Evolutionary conservation across 1,140 invertebrate species (phyloP).

Genomic region (Teleopsis dalmanni): DNA sequence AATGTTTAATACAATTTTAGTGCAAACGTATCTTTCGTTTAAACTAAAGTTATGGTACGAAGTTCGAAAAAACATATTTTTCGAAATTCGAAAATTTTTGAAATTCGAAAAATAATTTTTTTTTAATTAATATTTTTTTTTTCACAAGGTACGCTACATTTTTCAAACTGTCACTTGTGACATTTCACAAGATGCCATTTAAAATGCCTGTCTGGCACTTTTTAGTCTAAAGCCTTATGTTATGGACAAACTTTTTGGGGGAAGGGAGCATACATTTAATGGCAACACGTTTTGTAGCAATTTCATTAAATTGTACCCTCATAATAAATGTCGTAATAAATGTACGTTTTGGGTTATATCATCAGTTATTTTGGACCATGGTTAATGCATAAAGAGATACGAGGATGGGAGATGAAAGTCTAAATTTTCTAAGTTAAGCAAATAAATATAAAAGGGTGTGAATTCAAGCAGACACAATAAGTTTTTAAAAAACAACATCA

Average conservation of each 20-base stretch:
- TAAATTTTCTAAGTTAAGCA: constrained; percentile 13
- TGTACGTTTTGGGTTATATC: constrained; percentile 15
- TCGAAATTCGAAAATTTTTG: not conserved
- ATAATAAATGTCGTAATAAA: constrained; percentile 22
- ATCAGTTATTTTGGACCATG: not conserved
- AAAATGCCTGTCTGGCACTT: too few species aligned
- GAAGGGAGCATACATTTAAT: too few species aligned
- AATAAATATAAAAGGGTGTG: constrained; percentile 37
- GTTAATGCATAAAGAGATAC: too few species aligned
- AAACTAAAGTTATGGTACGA: too few species aligned
- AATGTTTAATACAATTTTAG: not conserved
- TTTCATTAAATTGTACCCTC: not conserved
- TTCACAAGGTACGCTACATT: too few species aligned
- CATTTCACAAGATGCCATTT: too few species aligned
- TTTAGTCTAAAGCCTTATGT: too few species aligned
- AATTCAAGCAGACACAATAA: constrained; percentile 28
- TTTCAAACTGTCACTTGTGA: constrained; percentile 8
- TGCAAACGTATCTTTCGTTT: not conserved
- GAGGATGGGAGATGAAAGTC: not conserved
- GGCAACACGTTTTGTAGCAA: constrained; percentile 10
- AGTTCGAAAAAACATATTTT: not conserved
- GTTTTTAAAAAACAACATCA: constrained; percentile 26
- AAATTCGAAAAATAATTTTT: constrained; percentile 8
- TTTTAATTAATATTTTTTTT: constrained; percentile 5
- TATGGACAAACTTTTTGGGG: too few species aligned